Evolutionary conservation across 2,113 vertebrate genomes (phyloP).

Genomic region (Entomyzon cyanotis): DNA sequence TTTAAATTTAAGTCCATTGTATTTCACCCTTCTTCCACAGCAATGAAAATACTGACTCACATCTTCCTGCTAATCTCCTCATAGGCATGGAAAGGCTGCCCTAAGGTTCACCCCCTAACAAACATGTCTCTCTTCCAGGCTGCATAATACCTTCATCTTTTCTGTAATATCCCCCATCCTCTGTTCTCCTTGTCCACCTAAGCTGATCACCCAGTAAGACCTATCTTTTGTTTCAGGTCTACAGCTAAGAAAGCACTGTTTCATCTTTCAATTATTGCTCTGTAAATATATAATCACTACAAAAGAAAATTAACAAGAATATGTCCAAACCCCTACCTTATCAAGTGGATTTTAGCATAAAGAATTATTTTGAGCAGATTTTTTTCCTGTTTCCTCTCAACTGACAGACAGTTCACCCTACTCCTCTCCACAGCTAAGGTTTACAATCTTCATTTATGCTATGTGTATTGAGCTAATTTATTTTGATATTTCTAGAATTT

Average conservation of each 20-base stretch:
- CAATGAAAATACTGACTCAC: not conserved
- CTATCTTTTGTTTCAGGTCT: not conserved
- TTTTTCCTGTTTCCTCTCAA: not conserved
- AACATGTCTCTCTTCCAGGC: not conserved
- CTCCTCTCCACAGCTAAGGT: not conserved
- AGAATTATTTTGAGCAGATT: not conserved
- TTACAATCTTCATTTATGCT: not conserved
- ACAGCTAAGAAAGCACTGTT: not conserved
- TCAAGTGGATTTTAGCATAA: not conserved
- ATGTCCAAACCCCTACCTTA: not conserved
- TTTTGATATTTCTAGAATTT: not conserved
- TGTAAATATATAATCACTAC: not conserved
- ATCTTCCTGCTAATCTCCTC: not conserved
- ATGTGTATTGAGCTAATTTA: not conserved
- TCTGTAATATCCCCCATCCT: not conserved
- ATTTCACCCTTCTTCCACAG: not conserved
- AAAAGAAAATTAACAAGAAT: not conserved
- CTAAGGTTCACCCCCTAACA: fast-evolving
- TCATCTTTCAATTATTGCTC: not conserved
- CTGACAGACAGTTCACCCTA: not conserved
- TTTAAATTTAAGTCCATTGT: not conserved
- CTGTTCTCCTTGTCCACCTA: not conserved
- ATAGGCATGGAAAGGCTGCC: not conserved
- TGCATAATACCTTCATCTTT: not conserved
- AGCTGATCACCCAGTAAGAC: not conserved